A percentile compares a stretch with the other conserved stretches of the same genome.
Conservation (phyloP, 2,888 invertebrate genomes). For the Apodemia mormo region DNA sequence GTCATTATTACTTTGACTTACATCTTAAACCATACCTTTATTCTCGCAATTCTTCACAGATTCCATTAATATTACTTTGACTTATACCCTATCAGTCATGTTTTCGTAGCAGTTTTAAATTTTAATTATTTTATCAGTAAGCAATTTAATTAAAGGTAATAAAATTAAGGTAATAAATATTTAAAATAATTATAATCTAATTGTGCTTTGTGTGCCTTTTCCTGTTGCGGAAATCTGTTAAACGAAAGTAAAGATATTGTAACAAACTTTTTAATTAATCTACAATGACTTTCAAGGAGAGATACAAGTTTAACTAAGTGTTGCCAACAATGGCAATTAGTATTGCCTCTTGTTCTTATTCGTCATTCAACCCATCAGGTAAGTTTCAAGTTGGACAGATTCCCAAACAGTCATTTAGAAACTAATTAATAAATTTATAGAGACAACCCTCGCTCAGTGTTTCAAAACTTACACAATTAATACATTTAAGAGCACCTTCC, state of each 20-base stretch:
- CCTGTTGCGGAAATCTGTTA: not conserved
- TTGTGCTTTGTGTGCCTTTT: not conserved
- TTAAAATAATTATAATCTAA: not conserved
- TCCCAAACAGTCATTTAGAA: slow-evolving; percentile 16
- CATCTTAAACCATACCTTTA: too few relatives aligned
- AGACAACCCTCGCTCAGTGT: not conserved
- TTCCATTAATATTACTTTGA: too few relatives aligned
- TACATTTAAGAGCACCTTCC: not conserved
- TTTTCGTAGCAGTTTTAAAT: too few relatives aligned
- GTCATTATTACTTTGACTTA: too few relatives aligned
- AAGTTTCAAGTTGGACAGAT: slow-evolving; percentile 10
- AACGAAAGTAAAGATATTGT: not conserved
- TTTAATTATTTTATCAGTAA: too few relatives aligned
- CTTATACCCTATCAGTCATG: too few relatives aligned
- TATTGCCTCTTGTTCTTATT: slow-evolving; percentile 1
- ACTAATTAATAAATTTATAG: slow-evolving; percentile 16
- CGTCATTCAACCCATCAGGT: slow-evolving; percentile 5
- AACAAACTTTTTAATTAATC: slow-evolving; percentile 15
- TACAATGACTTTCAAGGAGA: slow-evolving; percentile 7
- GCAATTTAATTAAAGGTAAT: too few relatives aligned
- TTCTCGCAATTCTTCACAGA: too few relatives aligned
- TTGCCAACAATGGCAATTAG: slow-evolving; percentile 9
- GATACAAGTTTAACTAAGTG: slow-evolving; percentile 10
- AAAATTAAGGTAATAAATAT: too few relatives aligned
- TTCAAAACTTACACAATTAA: slow-evolving; percentile 11